Evolutionary conservation across 2,888 invertebrate species (phyloP).

Genomic region (Heliconius ethilla): DNA sequence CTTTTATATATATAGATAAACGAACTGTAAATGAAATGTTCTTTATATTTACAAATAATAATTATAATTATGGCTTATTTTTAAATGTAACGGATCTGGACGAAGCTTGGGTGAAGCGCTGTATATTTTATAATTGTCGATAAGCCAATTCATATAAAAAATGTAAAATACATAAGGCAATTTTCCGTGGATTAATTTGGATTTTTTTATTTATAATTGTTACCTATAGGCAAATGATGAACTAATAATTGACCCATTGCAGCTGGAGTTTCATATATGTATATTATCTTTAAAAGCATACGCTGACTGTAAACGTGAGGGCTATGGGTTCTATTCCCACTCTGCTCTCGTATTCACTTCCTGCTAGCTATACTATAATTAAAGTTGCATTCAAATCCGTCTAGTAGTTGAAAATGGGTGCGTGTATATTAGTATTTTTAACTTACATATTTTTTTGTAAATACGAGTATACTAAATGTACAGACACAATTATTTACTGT

Average conservation of each 20-base stretch:
- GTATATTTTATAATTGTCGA: not conserved
- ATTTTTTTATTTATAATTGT: not conserved
- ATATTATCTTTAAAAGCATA: not conserved
- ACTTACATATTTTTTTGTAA: too few species aligned
- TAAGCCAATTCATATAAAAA: not conserved
- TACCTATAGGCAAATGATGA: not conserved
- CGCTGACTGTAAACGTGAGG: not conserved
- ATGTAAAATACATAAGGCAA: not conserved
- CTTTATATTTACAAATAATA: not conserved
- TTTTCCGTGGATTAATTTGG: not conserved
- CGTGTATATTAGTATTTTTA: too few species aligned
- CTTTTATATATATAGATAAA: too few species aligned
- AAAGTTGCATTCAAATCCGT: too few species aligned
- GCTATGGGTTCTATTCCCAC: not conserved
- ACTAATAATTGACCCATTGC: not conserved
- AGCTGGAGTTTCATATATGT: too few species aligned
- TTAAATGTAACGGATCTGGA: not conserved
- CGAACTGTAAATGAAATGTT: too few species aligned
- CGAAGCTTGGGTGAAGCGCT: not conserved
- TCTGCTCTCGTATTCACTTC: not conserved
- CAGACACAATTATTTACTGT: too few species aligned
- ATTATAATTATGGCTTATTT: not conserved
- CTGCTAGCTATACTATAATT: too few species aligned
- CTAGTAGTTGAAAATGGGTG: too few species aligned
- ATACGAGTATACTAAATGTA: too few species aligned